A percentile compares a stretch with the other conserved stretches of the same genome.
phyloP scores from a whole-genome alignment of 92 coral and sea anemone genomes.

The Porites lobata region DNA sequence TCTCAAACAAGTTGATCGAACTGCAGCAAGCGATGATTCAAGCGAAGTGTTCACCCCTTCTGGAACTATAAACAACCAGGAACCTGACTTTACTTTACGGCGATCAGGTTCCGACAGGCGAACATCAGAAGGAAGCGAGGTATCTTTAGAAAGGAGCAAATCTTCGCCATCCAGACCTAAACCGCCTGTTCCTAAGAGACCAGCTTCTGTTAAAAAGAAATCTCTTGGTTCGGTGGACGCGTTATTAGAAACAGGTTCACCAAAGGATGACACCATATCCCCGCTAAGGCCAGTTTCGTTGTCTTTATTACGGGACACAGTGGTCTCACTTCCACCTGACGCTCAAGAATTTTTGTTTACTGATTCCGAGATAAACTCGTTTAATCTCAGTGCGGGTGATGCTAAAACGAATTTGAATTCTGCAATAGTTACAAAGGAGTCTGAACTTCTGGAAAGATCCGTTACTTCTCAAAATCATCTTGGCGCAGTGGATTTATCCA shows the following conservation, averaged over 20 bases:
- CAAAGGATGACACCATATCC: slow-evolving; percentile 38
- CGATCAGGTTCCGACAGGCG: slow-evolving; percentile 42
- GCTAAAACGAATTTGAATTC: background rate
- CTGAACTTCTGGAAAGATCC: background rate
- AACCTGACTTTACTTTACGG: background rate
- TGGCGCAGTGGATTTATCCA: slow-evolving; percentile 22
- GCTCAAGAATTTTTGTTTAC: slow-evolving; percentile 63
- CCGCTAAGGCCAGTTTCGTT: slow-evolving; percentile 72
- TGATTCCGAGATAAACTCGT: slow-evolving; percentile 18
- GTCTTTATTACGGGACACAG: slow-evolving; percentile 63
- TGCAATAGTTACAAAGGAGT: background rate
- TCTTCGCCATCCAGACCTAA: slow-evolving; percentile 46
- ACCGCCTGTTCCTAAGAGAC: slow-evolving; percentile 65
- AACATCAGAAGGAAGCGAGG: slow-evolving; percentile 22
- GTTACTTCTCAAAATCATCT: slow-evolving; percentile 23
- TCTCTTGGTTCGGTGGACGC: slow-evolving; percentile 33
- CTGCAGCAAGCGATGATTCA: background rate
- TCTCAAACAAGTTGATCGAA: background rate
- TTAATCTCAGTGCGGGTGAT: background rate
- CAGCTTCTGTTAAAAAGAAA: slow-evolving; percentile 55
- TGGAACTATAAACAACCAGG: slow-evolving; percentile 13
- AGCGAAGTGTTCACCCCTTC: slow-evolving; percentile 14
- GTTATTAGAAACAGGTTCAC: slow-evolving; percentile 14
- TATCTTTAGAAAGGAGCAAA: slow-evolving; percentile 25
- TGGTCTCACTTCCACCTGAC: slow-evolving; percentile 69